Evolutionary conservation across 2,113 vertebrate species (phyloP).

Genomic region (Hippocampus zosterae): DNA sequence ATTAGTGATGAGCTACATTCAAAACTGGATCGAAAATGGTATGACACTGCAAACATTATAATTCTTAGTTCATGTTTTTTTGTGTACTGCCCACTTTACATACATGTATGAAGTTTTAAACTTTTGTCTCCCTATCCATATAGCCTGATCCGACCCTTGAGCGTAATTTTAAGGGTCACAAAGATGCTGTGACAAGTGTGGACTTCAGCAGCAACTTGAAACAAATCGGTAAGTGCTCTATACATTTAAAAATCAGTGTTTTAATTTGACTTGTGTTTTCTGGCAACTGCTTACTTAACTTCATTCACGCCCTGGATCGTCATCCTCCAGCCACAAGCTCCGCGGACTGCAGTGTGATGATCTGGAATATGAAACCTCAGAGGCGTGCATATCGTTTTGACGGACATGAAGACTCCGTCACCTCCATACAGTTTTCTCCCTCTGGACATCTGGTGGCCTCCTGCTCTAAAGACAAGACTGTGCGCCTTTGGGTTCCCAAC

Average conservation of each 20-base stretch:
- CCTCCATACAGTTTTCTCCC: constrained; percentile 89
- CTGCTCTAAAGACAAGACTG: constrained; percentile 90
- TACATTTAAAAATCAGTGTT: neutral
- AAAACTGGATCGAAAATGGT: neutral
- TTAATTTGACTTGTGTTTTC: neutral
- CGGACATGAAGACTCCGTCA: constrained; percentile 88
- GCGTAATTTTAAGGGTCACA: constrained; percentile 90
- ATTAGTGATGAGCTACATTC: neutral
- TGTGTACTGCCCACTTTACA: neutral
- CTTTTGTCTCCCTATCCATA: constrained; percentile 7
- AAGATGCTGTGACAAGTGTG: constrained; percentile 84
- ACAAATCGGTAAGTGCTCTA: constrained; percentile 79
- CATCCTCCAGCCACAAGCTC: constrained; percentile 83
- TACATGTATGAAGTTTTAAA: neutral
- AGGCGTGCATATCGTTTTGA: constrained; percentile 88
- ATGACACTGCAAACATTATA: neutral
- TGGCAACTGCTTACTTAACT: neutral
- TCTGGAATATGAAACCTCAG: constrained; percentile 93
- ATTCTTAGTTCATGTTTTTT: neutral
- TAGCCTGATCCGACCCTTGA: constrained; percentile 89
- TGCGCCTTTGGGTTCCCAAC: constrained; percentile 92
- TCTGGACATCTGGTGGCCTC: constrained; percentile 92
- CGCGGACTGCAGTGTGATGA: constrained; percentile 88
- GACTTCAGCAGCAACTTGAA: constrained; percentile 87
- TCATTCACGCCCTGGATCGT: neutral